A percentile compares a stretch with the other conserved stretches of the same genome.
Conservation (phyloP, 2,113 vertebrate species). For the Vombatus ursinus region DNA sequence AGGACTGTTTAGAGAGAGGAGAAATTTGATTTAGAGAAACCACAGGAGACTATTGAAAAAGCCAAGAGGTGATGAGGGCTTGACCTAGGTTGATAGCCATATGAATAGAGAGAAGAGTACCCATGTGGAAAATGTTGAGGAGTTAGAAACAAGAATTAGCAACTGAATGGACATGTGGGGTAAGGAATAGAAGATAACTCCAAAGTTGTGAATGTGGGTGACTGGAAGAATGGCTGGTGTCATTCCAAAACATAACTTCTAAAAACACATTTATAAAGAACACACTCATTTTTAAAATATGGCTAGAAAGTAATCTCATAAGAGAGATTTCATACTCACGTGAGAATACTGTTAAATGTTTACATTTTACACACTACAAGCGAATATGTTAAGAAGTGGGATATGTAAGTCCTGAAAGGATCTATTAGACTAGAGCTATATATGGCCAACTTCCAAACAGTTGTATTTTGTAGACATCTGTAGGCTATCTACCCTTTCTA, state of each 20-base stretch:
- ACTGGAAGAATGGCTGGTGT: background rate
- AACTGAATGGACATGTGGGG: background rate
- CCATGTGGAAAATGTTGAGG: background rate
- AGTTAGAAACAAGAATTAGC: background rate
- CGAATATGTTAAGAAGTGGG: no score
- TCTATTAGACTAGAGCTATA: background rate
- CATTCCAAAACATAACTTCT: background rate
- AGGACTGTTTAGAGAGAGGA: background rate
- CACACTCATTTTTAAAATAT: background rate
- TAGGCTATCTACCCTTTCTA: background rate
- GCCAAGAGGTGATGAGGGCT: background rate
- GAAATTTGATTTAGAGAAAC: background rate
- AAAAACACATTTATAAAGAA: background rate
- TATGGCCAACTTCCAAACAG: background rate
- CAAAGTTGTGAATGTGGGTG: background rate
- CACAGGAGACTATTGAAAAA: background rate
- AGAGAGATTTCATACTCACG: no score
- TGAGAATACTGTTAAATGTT: no score
- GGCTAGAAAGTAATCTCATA: no score
- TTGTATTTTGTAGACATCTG: background rate
- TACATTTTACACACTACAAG: no score
- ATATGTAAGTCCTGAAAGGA: no score
- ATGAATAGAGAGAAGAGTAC: background rate
- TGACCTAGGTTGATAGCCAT: background rate
- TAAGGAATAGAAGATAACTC: background rate